phyloP scores from a whole-genome alignment of 2,888 invertebrate species.

The Erebia ligea region DNA sequence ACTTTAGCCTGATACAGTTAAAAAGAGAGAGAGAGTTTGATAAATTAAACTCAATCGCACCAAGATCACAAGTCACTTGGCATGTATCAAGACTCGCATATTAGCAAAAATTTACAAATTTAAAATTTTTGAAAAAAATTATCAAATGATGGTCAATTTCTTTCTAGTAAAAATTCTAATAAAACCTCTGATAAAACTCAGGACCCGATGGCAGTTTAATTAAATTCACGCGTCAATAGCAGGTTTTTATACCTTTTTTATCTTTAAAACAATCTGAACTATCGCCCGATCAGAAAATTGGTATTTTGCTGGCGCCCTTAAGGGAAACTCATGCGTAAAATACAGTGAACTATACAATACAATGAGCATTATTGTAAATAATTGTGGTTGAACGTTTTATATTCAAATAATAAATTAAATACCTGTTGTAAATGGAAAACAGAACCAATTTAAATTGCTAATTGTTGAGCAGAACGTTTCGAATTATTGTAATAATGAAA shows the following conservation, averaged over 20 bases:
- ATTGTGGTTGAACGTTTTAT: neutral
- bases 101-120: no score
- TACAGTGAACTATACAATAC: neutral
- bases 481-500: neutral
- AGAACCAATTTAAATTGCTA: constrained; percentile 7
- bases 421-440: neutral
- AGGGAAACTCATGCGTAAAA: neutral
- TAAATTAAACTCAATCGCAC: no score
- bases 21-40: no score
- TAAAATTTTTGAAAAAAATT: no score
- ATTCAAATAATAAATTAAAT: neutral
- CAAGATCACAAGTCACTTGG: no score
- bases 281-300: neutral
- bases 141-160: no score
- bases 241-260: neutral
- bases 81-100: no score
- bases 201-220: no score
- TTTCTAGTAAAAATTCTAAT: no score
- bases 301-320: neutral
- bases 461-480: neutral
- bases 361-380: neutral
- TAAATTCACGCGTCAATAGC: no score
- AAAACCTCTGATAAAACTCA: no score
- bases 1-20: no score
- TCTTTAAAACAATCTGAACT: neutral